Percentiles rank a stretch among this genome's conserved stretches.
phyloP scores from a whole-genome alignment of 2,888 invertebrate species.

The Ecliptopera silaceata region DNA sequence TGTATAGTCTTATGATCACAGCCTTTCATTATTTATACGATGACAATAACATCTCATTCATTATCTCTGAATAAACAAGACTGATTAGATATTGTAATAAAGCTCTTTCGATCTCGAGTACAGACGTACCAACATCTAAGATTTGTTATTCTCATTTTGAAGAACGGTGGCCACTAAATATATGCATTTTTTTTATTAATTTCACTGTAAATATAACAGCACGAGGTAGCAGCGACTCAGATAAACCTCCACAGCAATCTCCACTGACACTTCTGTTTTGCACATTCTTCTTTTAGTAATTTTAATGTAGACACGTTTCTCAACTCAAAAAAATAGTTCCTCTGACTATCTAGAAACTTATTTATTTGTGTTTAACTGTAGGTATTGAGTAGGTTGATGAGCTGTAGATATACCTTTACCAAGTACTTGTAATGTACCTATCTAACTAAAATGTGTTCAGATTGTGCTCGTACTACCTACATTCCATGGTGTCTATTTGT shows the following conservation, averaged over 20 bases:
- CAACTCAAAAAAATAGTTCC: constrained; percentile 30
- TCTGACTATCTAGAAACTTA: constrained; percentile 4
- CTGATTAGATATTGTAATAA: constrained; percentile 19
- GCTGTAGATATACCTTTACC: constrained; percentile 9
- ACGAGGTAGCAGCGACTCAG: background rate
- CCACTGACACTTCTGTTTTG: background rate
- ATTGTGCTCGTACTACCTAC: constrained; percentile 47
- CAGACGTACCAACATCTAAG: background rate
- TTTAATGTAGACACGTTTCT: constrained; percentile 1
- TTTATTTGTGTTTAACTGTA: constrained; percentile 10
- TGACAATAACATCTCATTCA: background rate
- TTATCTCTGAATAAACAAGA: constrained; percentile 10
- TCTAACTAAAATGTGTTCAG: constrained; percentile 41
- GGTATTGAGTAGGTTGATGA: background rate
- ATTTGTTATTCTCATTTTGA: background rate
- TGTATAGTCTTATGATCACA: no score
- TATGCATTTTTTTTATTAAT: no score
- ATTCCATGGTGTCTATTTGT: constrained; percentile 50
- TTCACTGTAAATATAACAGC: background rate
- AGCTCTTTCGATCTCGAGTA: background rate
- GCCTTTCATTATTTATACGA: background rate
- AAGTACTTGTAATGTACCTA: constrained; percentile 11
- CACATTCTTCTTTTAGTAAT: constrained; percentile 28
- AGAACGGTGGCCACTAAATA: background rate
- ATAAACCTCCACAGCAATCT: background rate